These are phyloP conservation scores for Tauraco hartlaubi DNA, from an alignment of 2,797 vertebrate species.

Conservation along the genomic window DNA sequence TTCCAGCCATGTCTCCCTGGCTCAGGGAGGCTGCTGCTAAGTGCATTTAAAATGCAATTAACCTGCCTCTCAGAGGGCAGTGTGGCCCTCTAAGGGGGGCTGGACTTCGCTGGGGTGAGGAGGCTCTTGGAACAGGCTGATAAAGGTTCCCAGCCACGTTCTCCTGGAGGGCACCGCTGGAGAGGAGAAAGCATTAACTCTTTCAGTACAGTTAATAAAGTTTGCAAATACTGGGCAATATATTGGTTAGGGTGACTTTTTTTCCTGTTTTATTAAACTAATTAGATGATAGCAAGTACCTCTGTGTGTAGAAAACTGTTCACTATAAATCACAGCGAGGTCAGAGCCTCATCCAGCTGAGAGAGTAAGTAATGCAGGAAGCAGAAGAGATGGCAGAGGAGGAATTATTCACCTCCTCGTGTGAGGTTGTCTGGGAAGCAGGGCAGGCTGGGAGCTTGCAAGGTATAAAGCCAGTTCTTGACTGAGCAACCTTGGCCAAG, in stretches of 20 bases:
- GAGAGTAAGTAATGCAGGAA: not conserved
- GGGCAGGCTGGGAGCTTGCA: fast-evolving
- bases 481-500: not conserved
- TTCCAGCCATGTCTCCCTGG: not conserved
- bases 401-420: not conserved
- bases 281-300: not conserved
- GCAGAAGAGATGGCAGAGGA: not conserved
- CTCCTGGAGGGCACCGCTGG: not conserved
- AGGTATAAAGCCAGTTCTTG: not conserved
- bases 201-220: not conserved
- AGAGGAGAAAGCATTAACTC: not conserved
- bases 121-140: not conserved
- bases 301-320: not conserved
- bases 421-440: not conserved
- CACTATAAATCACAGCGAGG: not conserved
- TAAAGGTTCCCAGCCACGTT: not conserved
- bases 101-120: not conserved
- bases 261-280: not conserved
- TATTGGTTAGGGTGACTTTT: not conserved
- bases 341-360: not conserved
- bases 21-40: not conserved
- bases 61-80: not conserved
- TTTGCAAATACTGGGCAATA: not conserved
- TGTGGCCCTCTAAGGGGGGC: not conserved
- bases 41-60: not conserved